Evolutionary conservation across 2,113 vertebrate genomes (phyloP).

Genomic region (Thamnophis sirtalis): DNA sequence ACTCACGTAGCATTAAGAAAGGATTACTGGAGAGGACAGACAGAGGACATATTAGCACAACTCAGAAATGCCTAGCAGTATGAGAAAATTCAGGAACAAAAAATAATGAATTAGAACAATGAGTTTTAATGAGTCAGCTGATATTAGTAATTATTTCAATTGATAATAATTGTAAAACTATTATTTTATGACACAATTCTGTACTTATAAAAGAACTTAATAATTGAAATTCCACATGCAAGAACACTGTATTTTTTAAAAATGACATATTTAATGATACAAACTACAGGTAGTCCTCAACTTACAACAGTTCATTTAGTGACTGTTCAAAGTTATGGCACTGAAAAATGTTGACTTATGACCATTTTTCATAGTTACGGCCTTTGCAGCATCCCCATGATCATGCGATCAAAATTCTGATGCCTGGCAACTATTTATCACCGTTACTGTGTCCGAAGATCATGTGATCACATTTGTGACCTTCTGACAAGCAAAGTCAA

Average conservation of each 20-base stretch:
- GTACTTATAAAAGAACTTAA: neutral
- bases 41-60: slow-evolving; percentile 49
- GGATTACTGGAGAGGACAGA: slow-evolving; percentile 66
- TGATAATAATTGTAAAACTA: neutral
- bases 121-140: neutral
- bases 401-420: no score
- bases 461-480: no score
- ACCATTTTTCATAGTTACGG: no score
- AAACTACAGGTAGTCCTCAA: neutral
- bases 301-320: no score
- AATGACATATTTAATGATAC: neutral
- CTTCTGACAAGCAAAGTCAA: no score
- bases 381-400: no score
- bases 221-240: neutral
- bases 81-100: neutral
- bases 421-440: no score
- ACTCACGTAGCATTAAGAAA: slow-evolving; percentile 58
- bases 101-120: slow-evolving; percentile 6
- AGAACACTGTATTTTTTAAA: neutral
- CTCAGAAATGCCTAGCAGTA: neutral
- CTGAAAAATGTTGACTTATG: no score
- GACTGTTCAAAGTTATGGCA: no score
- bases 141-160: neutral
- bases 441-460: no score
- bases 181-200: neutral